These are phyloP conservation scores for Petrolisthes cinctipes DNA, from an alignment of 2,888 invertebrate genomes.

Conservation along the genomic window DNA sequence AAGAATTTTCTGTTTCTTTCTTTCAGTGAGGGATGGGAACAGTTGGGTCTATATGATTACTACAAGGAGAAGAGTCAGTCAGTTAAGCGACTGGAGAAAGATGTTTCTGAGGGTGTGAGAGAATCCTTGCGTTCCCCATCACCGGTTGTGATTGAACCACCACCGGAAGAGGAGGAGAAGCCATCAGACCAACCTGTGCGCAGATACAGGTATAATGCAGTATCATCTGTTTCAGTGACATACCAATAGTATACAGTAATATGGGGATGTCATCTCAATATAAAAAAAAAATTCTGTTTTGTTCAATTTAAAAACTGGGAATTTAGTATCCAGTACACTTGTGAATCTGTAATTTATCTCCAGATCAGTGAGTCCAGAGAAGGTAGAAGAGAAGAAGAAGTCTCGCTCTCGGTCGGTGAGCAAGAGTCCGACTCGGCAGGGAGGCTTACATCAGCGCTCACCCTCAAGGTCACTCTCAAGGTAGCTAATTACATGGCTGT, in stretches of 20 bases:
- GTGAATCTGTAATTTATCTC: neutral
- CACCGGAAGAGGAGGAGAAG: conserved; percentile 79
- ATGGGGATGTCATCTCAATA: neutral
- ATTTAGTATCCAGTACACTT: too few species aligned
- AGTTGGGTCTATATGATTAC: conserved; percentile 95
- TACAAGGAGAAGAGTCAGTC: conserved; percentile 96
- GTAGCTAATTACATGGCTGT: conserved; percentile 14
- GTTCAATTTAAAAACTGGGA: neutral
- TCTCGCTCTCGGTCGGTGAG: conserved; percentile 61
- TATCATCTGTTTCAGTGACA: neutral
- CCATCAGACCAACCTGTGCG: conserved; percentile 65
- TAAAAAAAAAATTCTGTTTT: neutral
- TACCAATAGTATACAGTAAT: neutral
- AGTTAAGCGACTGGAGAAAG: conserved; percentile 87
- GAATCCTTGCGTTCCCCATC: conserved; percentile 76
- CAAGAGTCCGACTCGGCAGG: conserved; percentile 50
- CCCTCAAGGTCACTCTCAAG: conserved; percentile 66
- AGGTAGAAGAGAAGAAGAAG: conserved; percentile 46
- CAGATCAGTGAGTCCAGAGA: conserved; percentile 63
- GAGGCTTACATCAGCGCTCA: conserved; percentile 55
- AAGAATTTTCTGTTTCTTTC: neutral
- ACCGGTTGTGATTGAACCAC: conserved; percentile 72
- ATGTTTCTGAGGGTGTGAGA: conserved; percentile 80
- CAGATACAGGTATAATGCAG: conserved; percentile 52
- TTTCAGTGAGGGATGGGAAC: conserved; percentile 94